Conservation (phyloP, 2,797 vertebrate species). For the Semaprochilodus insignis region DNA sequence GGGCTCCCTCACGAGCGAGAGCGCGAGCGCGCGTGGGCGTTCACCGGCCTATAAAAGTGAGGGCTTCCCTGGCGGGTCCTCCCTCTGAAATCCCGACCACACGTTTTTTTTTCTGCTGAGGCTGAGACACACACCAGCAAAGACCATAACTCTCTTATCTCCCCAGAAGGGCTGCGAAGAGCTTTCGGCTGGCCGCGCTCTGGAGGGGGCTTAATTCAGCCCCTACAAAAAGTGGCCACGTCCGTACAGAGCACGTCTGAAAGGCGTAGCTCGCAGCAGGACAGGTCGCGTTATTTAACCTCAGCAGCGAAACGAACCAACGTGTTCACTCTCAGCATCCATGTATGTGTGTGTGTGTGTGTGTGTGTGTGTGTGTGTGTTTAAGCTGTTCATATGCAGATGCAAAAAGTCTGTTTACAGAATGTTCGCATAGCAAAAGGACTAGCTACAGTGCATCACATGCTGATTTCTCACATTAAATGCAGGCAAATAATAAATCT, state of each 20-base stretch:
- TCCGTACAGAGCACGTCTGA: too few species aligned
- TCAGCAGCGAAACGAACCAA: too few species aligned
- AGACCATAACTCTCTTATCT: neutral
- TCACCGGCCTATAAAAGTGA: constrained; percentile 28
- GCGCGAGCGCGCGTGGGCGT: constrained; percentile 7
- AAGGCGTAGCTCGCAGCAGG: too few species aligned
- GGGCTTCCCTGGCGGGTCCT: constrained; percentile 26
- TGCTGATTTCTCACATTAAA: too few species aligned
- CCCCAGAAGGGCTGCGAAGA: neutral
- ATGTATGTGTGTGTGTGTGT: too few species aligned
- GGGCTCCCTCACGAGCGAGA: neutral
- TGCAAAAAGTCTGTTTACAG: neutral
- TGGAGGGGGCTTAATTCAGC: neutral
- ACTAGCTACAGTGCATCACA: neutral
- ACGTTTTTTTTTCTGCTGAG: neutral
- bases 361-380: too few species aligned
- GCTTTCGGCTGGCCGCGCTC: too few species aligned
- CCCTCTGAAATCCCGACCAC: constrained; percentile 1
- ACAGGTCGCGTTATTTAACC: neutral
- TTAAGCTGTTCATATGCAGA: neutral
- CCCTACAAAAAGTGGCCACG: neutral
- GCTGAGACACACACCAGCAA: neutral
- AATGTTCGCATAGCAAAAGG: neutral
- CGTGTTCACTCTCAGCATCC: too few species aligned
- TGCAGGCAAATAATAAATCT: neutral